Base-by-base conservation (phyloP, 2,113 vertebrate genomes). In the Aegotheles bennettii region DNA sequence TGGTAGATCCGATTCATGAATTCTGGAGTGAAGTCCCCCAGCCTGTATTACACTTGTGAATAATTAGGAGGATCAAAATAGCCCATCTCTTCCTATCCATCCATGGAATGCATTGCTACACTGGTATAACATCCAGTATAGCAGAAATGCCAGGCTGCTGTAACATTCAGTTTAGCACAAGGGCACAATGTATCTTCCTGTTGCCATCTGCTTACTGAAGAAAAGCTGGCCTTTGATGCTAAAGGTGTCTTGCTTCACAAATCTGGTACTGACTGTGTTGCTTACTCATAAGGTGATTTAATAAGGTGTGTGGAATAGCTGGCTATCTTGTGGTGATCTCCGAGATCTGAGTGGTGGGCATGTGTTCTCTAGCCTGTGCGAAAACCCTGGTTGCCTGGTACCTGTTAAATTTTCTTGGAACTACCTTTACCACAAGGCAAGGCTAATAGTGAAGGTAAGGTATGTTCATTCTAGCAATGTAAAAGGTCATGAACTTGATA, bases 121-220 rank as follows among this genome's bases (percentile, higher is more conserved):
- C 24, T 53, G 51, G 23, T 40, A 1, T 31, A 67, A 20, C 35
- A 13, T 33, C 61, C 28, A 11, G 0, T 23, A 6, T 23, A 54
- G n/a, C 33, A 16, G 61, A 28, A 64, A 38, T 10, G 48, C 38
- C 53, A 1, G 1, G 3, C 71, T 84, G 28, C 54, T 67, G 0
- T 13, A 67, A 24, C 35, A 13, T 33, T 67, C 28, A 11, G 0
- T 26, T 5, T 29, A 54, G n/a, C 33, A 16, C 25, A 38, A 13
- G 2, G 11, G 43, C 65, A 40, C 2, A 4, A 8, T 5, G 19
- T 16, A 17, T 28, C 45, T 77, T 60, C 24, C 26, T 51, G 13
- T 50, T 86, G 73, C 53, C 23, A 10, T 70, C 45, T 86, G 57
- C 25, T 29, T 43, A 7, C 38, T 23, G 33, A 79, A 75, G 61